Evolutionary conservation across 2,888 invertebrate species (phyloP).

Genomic region (Tetramorium bicarinatum): DNA sequence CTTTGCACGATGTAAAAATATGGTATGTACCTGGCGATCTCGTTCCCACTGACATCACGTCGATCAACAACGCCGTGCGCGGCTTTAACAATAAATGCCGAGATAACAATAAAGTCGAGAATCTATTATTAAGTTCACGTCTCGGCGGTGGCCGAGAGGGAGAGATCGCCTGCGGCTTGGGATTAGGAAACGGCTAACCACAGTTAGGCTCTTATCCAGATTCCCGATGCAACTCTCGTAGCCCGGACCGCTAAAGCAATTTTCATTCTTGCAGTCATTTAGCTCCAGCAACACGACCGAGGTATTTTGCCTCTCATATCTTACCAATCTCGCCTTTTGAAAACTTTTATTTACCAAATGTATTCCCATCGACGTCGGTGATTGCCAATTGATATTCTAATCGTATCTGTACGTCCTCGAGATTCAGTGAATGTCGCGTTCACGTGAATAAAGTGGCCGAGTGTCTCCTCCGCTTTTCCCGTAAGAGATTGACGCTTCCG

Average conservation of each 20-base stretch:
- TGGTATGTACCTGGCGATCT: not conserved
- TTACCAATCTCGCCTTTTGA: not conserved
- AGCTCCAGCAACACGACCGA: not conserved
- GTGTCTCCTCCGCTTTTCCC: not conserved
- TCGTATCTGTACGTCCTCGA: not conserved
- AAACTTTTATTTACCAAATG: not conserved
- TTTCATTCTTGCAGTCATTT: conserved; percentile 26
- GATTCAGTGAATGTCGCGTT: not conserved
- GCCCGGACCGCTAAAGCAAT: conserved; percentile 30
- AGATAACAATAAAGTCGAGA: not conserved
- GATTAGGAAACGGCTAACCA: conserved; percentile 6
- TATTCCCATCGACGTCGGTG: not conserved
- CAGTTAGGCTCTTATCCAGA: conserved; percentile 18
- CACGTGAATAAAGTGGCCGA: not conserved
- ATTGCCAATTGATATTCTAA: not conserved
- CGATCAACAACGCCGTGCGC: not conserved
- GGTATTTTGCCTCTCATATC: not conserved
- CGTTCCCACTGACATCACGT: conserved; percentile 7
- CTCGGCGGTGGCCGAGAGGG: not conserved
- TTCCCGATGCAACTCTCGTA: not conserved
- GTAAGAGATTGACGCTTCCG: not conserved
- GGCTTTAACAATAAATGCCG: conserved; percentile 3
- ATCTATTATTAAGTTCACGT: conserved; percentile 17
- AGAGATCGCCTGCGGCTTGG: not conserved
- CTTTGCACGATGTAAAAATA: conserved; percentile 34